phyloP scores from a whole-genome alignment of 2,888 invertebrate genomes.

The Theristus sp. region DNA sequence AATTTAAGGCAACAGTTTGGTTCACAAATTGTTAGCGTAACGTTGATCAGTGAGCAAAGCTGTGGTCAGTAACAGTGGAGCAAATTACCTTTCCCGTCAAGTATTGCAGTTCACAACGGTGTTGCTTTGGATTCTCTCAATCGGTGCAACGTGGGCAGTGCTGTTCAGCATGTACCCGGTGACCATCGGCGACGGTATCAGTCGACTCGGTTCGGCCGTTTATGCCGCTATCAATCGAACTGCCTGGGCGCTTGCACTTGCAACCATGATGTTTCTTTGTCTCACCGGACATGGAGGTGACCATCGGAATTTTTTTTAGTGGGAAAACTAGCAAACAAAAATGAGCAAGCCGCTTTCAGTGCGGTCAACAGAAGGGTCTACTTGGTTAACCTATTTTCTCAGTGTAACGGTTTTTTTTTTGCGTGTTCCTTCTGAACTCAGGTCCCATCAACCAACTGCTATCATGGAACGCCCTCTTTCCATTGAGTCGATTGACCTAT shows the following conservation, averaged over 20 bases:
- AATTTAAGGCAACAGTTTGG: no score
- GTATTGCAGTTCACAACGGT: neutral
- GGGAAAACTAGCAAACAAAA: neutral
- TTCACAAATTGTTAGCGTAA: no score
- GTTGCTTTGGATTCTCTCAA: neutral
- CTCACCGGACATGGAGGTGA: constrained; percentile 6
- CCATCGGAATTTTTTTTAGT: no score
- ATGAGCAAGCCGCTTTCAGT: no score
- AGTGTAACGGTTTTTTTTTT: no score
- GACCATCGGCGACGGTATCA: neutral
- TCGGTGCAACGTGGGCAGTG: neutral
- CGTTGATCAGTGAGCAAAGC: no score
- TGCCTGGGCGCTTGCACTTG: constrained; percentile 4
- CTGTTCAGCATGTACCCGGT: neutral
- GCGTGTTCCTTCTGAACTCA: constrained; percentile 8
- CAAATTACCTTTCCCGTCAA: no score
- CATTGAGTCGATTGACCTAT: constrained; percentile 28
- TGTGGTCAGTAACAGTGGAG: no score
- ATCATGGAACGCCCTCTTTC: constrained; percentile 28
- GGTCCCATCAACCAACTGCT: constrained; percentile 27
- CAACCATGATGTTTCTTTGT: constrained; percentile 2
- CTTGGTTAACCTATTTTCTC: no score
- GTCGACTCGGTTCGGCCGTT: neutral
- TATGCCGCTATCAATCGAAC: constrained; percentile 4
- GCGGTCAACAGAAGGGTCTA: no score